Evolutionary conservation across 2,888 invertebrate species (phyloP).

Genomic region (Xanthia togata): DNA sequence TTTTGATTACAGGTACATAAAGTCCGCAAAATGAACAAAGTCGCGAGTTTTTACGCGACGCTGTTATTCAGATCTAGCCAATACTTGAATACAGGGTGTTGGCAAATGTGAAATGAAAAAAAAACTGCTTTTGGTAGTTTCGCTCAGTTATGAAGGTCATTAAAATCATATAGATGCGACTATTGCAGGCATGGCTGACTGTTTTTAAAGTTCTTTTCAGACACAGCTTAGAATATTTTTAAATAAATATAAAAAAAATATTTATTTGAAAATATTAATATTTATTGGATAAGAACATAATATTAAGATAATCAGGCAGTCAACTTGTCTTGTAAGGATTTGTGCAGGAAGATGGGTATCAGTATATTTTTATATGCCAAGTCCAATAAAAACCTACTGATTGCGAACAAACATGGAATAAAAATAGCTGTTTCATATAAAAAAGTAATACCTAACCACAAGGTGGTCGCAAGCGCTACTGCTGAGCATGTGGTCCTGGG

Average conservation of each 20-base stretch:
- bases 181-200: not conserved
- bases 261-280: not conserved
- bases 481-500: no score
- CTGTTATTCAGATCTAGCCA: constrained; percentile 87
- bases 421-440: no score
- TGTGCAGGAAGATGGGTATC: no score
- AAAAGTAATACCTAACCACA: no score
- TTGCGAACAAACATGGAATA: no score
- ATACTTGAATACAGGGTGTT: constrained; percentile 82
- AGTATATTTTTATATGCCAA: no score
- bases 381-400: no score
- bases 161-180: not conserved
- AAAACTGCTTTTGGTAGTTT: not conserved
- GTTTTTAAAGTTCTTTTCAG: not conserved
- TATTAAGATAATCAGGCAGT: no score
- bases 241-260: no score
- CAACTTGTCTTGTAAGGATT: no score
- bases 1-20: constrained; percentile 63
- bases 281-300: no score
- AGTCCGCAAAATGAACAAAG: constrained; percentile 87
- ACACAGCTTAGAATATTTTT: not conserved
- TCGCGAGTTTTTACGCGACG: constrained; percentile 84
- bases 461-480: no score
- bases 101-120: constrained; percentile 14
- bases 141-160: constrained; percentile 1